phyloP scores from a whole-genome alignment of 1,140 invertebrate species.

The Drosophila trapezifrons region DNA sequence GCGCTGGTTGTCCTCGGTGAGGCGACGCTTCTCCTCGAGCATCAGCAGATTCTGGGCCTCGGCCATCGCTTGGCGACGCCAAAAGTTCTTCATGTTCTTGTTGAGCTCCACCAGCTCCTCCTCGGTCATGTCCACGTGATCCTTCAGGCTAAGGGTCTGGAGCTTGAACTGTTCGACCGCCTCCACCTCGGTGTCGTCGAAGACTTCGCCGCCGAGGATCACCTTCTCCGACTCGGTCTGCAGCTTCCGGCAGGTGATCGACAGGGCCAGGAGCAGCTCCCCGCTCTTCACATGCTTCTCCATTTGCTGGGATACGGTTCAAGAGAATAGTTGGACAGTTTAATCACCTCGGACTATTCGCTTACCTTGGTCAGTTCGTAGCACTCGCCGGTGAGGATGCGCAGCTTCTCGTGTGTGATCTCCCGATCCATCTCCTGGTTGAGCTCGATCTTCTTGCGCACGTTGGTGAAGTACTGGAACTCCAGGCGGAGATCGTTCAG shows the following conservation, averaged over 20 bases:
- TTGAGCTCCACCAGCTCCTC: constrained; percentile 55
- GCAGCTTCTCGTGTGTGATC: constrained; percentile 67
- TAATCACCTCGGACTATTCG: not conserved
- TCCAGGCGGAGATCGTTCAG: constrained; percentile 69
- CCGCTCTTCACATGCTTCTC: constrained; percentile 73
- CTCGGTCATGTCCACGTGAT: constrained; percentile 71
- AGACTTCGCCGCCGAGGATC: constrained; percentile 58
- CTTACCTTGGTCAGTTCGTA: constrained; percentile 68
- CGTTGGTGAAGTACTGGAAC: constrained; percentile 66
- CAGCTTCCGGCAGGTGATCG: constrained; percentile 77
- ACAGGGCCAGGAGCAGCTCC: constrained; percentile 68
- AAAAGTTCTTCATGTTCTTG: constrained; percentile 63
- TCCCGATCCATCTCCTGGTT: constrained; percentile 57
- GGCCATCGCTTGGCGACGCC: constrained; percentile 72
- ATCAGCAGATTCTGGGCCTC: constrained; percentile 69
- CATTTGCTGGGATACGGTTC: constrained; percentile 42
- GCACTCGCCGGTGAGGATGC: constrained; percentile 64
- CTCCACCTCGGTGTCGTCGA: constrained; percentile 42
- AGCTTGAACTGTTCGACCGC: constrained; percentile 45
- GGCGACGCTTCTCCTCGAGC: constrained; percentile 57
- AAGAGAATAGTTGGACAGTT: not conserved
- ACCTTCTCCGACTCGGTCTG: constrained; percentile 78
- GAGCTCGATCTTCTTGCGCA: constrained; percentile 72
- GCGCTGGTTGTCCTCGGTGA: constrained; percentile 70
- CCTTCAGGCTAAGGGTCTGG: constrained; percentile 55